Base-by-base conservation (phyloP, 2,888 invertebrate genomes). In the Epiblema foenella region DNA sequence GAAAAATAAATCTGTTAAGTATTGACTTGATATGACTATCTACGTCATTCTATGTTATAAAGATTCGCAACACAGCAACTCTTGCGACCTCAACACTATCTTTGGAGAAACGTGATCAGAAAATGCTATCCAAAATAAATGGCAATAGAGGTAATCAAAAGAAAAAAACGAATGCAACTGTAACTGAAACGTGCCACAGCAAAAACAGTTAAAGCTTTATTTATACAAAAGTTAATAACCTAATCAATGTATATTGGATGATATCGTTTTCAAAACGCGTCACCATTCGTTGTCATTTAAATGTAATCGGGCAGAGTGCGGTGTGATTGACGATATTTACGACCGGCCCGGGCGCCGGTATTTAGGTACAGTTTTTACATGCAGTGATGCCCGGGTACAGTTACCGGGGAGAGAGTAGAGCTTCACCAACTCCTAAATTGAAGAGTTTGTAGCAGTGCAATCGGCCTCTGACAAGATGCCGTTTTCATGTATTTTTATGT, bases 271-370 rank as follows among this genome's bases (percentile, higher is more conserved):
- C 46, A 46, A 62, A 62, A 62, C 33, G 54, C 54, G 68, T 68
- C 60, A 58, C 67, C 46, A 58, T 57, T 66, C 46, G 59, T 69
- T 39, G 57, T 60, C 86, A 88, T 88, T 88, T 87, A 87, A 88
- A 88, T 87, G 85, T 89, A 90, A 90, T 90, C 87, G 83, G 76
- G 82, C 81, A 85, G 87, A 89, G 90, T 89, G 80, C 78, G 74
- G 74, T 72, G 81, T 87, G 87, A 89, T 89, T 84, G 86, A 85
- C 86, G 84, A 87, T 85, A 86, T 85, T 85, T 83, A 85, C 83
- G 82, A 79, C 66, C 73, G 73, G 75, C 66, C 60, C 71, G 73
- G 65, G 67, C 72, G 75, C 65, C 46, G 57, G 46, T 54, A 65
- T 56, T 56, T 56, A n/a, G n/a, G n/a, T n/a, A 65, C 42, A 12